Evolutionary conservation across 1,140 invertebrate genomes (phyloP).

Genomic region (Pseudomyrmex flavicornis): DNA sequence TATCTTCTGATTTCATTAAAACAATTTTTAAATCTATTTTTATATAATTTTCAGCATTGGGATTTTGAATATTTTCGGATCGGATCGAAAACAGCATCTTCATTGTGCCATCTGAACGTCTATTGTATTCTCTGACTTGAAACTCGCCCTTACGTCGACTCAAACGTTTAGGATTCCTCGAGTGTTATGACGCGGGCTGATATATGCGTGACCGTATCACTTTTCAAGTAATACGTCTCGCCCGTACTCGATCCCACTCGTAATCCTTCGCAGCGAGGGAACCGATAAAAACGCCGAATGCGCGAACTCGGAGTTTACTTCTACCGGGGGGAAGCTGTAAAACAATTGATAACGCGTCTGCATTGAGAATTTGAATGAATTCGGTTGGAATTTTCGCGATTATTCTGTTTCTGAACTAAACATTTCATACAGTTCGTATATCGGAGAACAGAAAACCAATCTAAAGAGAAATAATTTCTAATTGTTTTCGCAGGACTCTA

Average conservation of each 20-base stretch:
- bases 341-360: constrained; percentile 26
- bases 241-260: constrained; percentile 4
- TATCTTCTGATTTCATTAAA: no score
- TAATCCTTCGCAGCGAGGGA: constrained; percentile 17
- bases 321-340: neutral
- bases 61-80: no score
- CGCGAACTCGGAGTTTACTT: neutral
- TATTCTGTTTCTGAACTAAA: no score
- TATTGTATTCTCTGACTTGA: neutral
- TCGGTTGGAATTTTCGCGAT: neutral
- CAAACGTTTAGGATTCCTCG: neutral
- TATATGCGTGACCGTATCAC: constrained; percentile 17
- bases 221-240: neutral
- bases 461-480: constrained; percentile 19
- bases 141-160: neutral
- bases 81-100: neutral
- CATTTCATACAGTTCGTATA: no score
- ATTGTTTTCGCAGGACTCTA: neutral
- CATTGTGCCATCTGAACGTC: no score
- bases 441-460: neutral
- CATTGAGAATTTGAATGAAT: constrained; percentile 24
- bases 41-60: no score
- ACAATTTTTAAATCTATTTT: no score
- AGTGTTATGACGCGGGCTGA: neutral
- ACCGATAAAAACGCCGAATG: neutral